Percentiles rank a stretch among this genome's conserved stretches.
phyloP scores from a whole-genome alignment of 2,888 invertebrate genomes.

The Harpalus rufipes region DNA sequence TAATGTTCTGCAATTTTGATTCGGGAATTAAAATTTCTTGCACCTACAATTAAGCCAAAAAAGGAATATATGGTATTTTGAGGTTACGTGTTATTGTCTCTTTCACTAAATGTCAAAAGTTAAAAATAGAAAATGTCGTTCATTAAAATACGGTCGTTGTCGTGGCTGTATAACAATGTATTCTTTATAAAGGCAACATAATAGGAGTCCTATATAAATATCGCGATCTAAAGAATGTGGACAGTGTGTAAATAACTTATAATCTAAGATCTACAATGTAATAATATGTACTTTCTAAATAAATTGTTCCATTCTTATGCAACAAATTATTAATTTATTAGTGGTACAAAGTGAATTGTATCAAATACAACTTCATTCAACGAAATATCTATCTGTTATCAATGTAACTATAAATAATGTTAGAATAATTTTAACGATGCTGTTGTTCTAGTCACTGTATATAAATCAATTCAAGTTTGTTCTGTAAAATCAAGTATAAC shows the following conservation, averaged over 20 bases:
- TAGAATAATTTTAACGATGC: background rate
- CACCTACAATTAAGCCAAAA: conserved; percentile 31
- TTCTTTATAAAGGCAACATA: conserved; percentile 31
- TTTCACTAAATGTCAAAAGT: conserved; percentile 49
- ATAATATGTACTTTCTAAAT: conserved; percentile 51
- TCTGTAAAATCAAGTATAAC: too few species aligned
- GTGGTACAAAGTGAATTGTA: background rate
- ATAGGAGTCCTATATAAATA: conserved; percentile 44
- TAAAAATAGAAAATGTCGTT: conserved; percentile 26
- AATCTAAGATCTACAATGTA: conserved; percentile 52
- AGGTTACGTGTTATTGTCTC: conserved; percentile 10
- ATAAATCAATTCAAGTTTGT: too few species aligned
- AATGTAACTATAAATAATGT: background rate
- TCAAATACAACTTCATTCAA: background rate
- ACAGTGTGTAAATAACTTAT: conserved; percentile 45
- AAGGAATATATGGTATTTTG: conserved; percentile 44
- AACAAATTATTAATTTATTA: conserved; percentile 46
- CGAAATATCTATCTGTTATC: background rate
- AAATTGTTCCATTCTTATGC: conserved; percentile 44
- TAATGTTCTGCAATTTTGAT: conserved; percentile 38
- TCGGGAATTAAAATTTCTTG: conserved; percentile 31
- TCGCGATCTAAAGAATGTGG: conserved; percentile 26
- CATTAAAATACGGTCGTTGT: conserved; percentile 41
- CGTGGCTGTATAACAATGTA: conserved; percentile 4
- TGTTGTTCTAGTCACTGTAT: background rate